A percentile compares a stretch with the other conserved stretches of the same genome.
Conservation (phyloP, 2,888 invertebrate genomes). For the Zelleria hepariella region DNA sequence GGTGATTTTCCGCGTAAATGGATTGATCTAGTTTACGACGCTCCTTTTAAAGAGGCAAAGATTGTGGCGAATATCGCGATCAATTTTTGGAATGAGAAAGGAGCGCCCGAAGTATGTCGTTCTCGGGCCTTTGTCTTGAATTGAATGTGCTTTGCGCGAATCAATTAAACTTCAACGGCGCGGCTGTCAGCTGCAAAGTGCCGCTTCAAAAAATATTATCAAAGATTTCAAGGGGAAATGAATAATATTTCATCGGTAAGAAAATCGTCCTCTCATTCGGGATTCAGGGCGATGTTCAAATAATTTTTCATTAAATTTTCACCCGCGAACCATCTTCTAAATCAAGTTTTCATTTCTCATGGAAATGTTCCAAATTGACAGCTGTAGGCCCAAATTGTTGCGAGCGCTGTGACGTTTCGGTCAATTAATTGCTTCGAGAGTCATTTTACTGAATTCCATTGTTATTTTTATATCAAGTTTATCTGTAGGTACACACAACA, state of each 20-base stretch:
- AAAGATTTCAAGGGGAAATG: conserved; percentile 4
- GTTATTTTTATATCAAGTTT: too few relatives aligned
- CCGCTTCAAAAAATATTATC: conserved; percentile 2
- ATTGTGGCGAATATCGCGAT: not conserved
- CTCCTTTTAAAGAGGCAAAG: not conserved
- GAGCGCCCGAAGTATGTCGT: not conserved
- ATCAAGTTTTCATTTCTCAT: conserved; percentile 13
- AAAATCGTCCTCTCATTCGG: not conserved
- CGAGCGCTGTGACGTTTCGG: not conserved
- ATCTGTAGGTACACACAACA: too few relatives aligned
- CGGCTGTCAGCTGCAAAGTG: conserved; percentile 8
- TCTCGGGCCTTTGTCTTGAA: not conserved
- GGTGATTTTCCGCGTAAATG: conserved; percentile 42
- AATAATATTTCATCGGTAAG: not conserved
- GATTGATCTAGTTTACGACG: conserved; percentile 42
- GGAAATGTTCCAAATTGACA: not conserved
- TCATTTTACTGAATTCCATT: not conserved
- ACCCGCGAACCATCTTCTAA: conserved; percentile 6
- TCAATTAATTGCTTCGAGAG: not conserved
- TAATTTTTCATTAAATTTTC: conserved; percentile 8
- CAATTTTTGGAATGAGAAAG: not conserved
- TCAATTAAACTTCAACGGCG: not conserved
- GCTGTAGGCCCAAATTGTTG: not conserved
- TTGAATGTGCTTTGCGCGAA: not conserved
- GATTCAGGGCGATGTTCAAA: conserved; percentile 1